A percentile compares a stretch with the other conserved stretches of the same genome.
These are phyloP conservation scores for Oncorhynchus keta DNA, from an alignment of 2,113 vertebrate species.

Conservation along the genomic window DNA sequence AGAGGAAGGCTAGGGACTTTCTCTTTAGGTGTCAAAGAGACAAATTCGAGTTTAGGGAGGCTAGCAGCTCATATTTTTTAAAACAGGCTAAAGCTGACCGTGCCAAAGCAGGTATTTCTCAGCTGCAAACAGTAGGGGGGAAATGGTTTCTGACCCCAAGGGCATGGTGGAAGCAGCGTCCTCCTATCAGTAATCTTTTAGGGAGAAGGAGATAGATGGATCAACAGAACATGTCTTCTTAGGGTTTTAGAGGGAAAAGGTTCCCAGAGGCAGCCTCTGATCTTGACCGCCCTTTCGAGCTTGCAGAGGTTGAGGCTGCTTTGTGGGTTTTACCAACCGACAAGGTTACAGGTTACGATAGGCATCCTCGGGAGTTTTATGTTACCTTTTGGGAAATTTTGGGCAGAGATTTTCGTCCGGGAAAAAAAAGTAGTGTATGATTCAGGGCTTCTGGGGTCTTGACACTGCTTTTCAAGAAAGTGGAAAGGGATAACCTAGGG, in stretches of 20 bases:
- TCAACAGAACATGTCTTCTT: too few species aligned
- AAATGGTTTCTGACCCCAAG: background rate
- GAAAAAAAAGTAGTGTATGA: background rate
- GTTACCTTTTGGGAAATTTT: background rate
- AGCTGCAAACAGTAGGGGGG: too few species aligned
- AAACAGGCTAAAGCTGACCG: background rate
- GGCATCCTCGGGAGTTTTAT: background rate
- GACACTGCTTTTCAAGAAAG: too few species aligned
- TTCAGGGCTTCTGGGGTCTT: too few species aligned
- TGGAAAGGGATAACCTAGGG: too few species aligned
- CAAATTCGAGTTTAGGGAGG: too few species aligned
- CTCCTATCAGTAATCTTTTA: background rate
- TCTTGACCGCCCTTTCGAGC: background rate
- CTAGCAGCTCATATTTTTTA: background rate
- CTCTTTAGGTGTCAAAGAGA: too few species aligned
- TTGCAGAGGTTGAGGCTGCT: background rate
- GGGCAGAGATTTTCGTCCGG: background rate
- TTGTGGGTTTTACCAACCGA: background rate
- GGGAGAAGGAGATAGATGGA: background rate
- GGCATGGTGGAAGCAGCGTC: constrained; percentile 1
- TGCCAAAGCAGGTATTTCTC: background rate
- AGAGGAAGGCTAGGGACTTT: background rate
- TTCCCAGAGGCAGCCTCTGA: too few species aligned
- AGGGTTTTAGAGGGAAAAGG: background rate
- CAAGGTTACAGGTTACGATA: background rate